Conservation (phyloP, 2,113 vertebrate genomes). For the Isichthys henryi region DNA sequence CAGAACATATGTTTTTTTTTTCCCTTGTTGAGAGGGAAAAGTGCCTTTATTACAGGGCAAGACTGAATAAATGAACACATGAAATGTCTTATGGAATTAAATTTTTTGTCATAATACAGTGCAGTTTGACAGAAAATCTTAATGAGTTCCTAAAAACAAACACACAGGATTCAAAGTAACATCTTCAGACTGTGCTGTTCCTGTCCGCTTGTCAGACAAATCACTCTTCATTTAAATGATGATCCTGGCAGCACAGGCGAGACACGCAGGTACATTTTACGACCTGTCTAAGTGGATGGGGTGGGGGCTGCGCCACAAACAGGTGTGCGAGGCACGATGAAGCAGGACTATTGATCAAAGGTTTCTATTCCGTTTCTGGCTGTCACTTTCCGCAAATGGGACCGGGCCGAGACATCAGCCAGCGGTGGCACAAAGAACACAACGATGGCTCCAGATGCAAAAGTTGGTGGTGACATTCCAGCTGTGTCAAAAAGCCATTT, state of each 20-base stretch:
- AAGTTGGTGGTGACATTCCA: not conserved
- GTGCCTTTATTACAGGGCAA: not conserved
- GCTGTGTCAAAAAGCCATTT: not conserved
- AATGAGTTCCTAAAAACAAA: not conserved
- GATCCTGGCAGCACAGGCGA: not conserved
- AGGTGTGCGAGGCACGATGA: not conserved
- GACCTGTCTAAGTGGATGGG: not conserved
- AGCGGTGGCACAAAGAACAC: not conserved
- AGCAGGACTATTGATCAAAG: not conserved
- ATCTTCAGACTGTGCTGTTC: not conserved
- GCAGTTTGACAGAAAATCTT: not conserved
- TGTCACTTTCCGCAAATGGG: not conserved
- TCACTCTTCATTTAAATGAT: not conserved
- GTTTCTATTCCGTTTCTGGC: not conserved
- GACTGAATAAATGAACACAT: not conserved
- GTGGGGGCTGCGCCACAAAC: not conserved
- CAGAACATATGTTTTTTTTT: not conserved
- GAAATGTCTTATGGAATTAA: not conserved
- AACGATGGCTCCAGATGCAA: not conserved
- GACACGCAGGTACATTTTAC: not conserved
- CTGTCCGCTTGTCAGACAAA: not conserved
- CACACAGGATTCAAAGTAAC: not conserved
- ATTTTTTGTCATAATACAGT: too few relatives aligned
- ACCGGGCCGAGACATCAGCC: not conserved
- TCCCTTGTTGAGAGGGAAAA: not conserved